Base-by-base conservation (phyloP, 2,113 vertebrate genomes). In the Pipa parva region DNA sequence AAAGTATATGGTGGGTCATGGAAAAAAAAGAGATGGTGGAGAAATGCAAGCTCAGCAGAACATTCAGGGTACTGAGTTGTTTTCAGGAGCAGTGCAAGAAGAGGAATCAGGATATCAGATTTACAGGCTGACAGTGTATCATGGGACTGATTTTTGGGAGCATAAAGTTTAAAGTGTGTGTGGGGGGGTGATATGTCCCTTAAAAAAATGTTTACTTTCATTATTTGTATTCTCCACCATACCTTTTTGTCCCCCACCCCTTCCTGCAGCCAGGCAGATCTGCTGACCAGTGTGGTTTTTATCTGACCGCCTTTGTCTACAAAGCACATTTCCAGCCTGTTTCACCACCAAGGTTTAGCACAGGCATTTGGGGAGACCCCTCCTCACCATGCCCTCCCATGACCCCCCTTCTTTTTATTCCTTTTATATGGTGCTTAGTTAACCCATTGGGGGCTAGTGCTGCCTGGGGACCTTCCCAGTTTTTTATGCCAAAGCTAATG, bases 231-330 rank as follows among this genome's bases (percentile, higher is more conserved):
- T 15, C 5, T 42, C n/a, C 24, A 22, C 13, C n/a, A n/a, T n/a
- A 50, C 18, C 18, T 51, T 3, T 10, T 42, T 27, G n/a, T 21
- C 58, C 20, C 17, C n/a, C 22, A 42, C 4, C 52, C 54, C 45
- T 36, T 28, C 17, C 26, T 37, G 36, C 63, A 46, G 63, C 29
- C 31, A 45, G 56, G 59, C 65, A 68, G 58, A 45, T 48, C 48
- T 61, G 66, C 66, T 70, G 66, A 70, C 48, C 36, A 48, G 31
- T 54, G 66, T 46, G 66, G 52, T 70, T 70, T 70, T 61, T 54
- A 39, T 61, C 51, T 51, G 58, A 70, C 66, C 66, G 18, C 66
- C 39, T 36, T 24, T 70, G 66, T 61, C 66, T 70, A 61, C 57
- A 70, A 70, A 70, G 66, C 66, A 70, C 15, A 54, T 70, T 52